Evolutionary conservation across 2,888 invertebrate species (phyloP).

Genomic region (Polyommatus icarus): DNA sequence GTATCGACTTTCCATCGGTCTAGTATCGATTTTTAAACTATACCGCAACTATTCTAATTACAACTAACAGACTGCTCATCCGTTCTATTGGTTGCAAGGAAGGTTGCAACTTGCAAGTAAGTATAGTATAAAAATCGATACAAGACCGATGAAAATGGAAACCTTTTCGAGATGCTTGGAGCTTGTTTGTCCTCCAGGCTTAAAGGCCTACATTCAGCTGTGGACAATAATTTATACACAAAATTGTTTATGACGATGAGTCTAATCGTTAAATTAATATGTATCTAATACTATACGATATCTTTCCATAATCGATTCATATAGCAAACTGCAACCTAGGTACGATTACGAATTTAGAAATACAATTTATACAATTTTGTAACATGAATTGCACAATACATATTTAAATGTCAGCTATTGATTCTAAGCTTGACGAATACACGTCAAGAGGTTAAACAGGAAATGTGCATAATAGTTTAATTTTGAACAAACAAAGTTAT

Average conservation of each 20-base stretch:
- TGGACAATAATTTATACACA: no score
- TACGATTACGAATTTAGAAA: neutral
- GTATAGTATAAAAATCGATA: neutral
- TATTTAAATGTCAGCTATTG: conserved; percentile 7
- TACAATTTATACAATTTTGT: neutral
- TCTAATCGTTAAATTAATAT: no score
- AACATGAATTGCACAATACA: neutral
- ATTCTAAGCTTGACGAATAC: neutral
- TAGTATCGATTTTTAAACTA: conserved; percentile 25
- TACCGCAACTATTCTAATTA: neutral
- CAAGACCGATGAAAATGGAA: no score
- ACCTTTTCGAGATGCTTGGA: no score
- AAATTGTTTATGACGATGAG: no score
- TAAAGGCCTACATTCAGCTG: no score
- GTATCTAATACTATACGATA: no score
- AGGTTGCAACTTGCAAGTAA: no score
- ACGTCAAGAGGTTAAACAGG: conserved; percentile 10
- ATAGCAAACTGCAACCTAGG: no score
- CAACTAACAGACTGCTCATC: neutral
- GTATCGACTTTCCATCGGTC: conserved; percentile 29
- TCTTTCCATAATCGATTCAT: no score
- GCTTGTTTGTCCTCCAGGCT: no score
- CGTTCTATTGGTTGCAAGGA: neutral
- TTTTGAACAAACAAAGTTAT: conserved; percentile 11
- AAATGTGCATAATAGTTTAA: conserved; percentile 11